Conservation (phyloP, 2,797 vertebrate genomes). For the Miopithecus talapoin region DNA sequence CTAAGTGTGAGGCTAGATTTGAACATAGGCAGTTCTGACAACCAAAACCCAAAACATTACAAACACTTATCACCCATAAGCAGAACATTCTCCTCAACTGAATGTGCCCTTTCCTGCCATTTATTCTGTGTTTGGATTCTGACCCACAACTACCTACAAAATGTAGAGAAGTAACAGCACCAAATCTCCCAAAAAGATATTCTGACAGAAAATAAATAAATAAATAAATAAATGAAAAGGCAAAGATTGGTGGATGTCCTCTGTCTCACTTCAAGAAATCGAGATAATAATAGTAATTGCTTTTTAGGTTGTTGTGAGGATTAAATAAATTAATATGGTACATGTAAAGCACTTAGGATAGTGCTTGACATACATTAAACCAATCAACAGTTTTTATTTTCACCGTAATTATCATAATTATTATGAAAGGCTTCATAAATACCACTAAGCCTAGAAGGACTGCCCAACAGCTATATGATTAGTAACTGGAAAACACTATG, state of each 20-base stretch:
- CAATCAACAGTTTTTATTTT: not conserved
- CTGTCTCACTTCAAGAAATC: not conserved
- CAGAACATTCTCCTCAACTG: not conserved
- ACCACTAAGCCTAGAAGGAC: not conserved
- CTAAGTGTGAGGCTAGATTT: not conserved
- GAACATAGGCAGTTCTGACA: accelerated
- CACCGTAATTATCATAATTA: not conserved
- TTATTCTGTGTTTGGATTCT: not conserved
- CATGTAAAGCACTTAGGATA: not conserved
- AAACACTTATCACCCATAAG: accelerated
- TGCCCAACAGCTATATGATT: not conserved
- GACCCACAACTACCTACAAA: not conserved
- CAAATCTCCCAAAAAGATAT: not conserved
- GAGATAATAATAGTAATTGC: not conserved
- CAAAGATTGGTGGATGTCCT: not conserved
- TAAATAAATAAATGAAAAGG: not conserved
- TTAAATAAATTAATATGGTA: not conserved
- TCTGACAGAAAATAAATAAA: not conserved
- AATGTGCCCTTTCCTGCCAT: not conserved
- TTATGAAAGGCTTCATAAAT: not conserved
- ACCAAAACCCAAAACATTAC: not conserved
- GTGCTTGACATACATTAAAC: not conserved
- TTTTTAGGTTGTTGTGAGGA: not conserved
- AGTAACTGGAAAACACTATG: not conserved
- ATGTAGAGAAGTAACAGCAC: not conserved